Evolutionary conservation across 37 sponge, comb jelly and placozoan genomes (phyloP).

Genomic region (Amphimedon queenslandica): DNA sequence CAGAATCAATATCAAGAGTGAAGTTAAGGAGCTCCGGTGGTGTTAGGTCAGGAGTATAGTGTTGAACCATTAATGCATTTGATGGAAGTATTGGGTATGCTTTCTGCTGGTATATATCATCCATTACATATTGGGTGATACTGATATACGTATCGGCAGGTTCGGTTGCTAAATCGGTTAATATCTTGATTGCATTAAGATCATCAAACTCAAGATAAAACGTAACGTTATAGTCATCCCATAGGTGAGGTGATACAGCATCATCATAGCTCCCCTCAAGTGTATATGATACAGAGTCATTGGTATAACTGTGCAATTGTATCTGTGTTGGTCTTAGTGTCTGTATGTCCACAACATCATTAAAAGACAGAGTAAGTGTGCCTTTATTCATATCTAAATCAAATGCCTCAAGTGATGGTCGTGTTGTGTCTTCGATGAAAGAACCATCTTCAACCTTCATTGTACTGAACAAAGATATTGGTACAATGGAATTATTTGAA

Average conservation of each 20-base stretch:
- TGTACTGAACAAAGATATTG: slow-evolving; percentile 51
- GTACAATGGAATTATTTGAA: slow-evolving; percentile 50
- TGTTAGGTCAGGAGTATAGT: slow-evolving; percentile 54
- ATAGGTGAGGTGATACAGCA: slow-evolving; percentile 18
- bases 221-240: slow-evolving; percentile 48
- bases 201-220: slow-evolving; percentile 49
- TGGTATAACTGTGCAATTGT: slow-evolving; percentile 25
- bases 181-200: slow-evolving; percentile 70
- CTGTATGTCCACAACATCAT: slow-evolving; percentile 69
- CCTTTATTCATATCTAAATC: slow-evolving; percentile 64
- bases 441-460: slow-evolving; percentile 27
- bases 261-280: slow-evolving; percentile 39
- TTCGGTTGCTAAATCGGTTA: slow-evolving; percentile 61
- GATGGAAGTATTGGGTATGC: slow-evolving; percentile 4
- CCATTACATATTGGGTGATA: slow-evolving; percentile 29
- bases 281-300: slow-evolving; percentile 50
- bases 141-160: slow-evolving; percentile 44
- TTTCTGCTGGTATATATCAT: slow-evolving; percentile 66
- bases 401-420: slow-evolving; percentile 52
- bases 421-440: slow-evolving; percentile 63
- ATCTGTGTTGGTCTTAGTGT: slow-evolving; percentile 42
- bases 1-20: slow-evolving; percentile 63
- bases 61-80: slow-evolving; percentile 29
- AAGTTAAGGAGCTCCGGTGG: slow-evolving; percentile 57
- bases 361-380: slow-evolving; percentile 64